Evolutionary conservation across 2,888 invertebrate genomes (phyloP), one percentile per base, ranked within the genome.

Genomic region (Cerastoderma edule): DNA sequence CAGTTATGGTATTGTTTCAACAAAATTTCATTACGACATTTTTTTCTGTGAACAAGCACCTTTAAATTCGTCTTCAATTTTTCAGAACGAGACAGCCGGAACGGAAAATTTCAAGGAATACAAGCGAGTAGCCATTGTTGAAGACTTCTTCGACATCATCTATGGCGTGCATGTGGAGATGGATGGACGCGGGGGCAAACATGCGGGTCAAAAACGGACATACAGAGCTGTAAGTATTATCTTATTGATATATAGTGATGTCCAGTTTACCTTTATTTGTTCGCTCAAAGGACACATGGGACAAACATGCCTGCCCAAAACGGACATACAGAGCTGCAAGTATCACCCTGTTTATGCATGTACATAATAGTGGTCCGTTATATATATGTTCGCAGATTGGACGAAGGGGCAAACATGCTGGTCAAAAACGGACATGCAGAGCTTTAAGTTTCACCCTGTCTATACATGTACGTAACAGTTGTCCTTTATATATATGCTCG

Each of bases 71-170:
- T n/a, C n/a, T n/a, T n/a, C n/a, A n/a, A n/a, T n/a, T 56, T 74
- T 68, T 32, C 67, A 79, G 79, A 35, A 56, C 16, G 79, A 79
- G 0, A 30, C 28, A 24, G 5, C 24, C 1, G 35, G 30, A 28
- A 46, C 57, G 28, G 75, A 78, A 19, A 67, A 54, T 13, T 44
- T 74, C 2, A 81, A 83, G 67, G 85, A 84, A n/a, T 98, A 96
- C 93, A 96, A 98, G 90, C 96, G 97, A 92, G 98, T 98, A 60
- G 98, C 98, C 0, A 96, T 98, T 46, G 98, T 98, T n/a, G 98
- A 98, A 94, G 97, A 98, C 91, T 98, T 98, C 94, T 98, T 98
- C 93, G 97, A 98, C 92, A 98, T 98, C 83, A 98, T 98, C 91
- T 98, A 98, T 94, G 96, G 96, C 66, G 97, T 98, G 22, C 98